phyloP scores from a whole-genome alignment of 2,797 vertebrate genomes.

The Rhabdophis nuchalis region DNA sequence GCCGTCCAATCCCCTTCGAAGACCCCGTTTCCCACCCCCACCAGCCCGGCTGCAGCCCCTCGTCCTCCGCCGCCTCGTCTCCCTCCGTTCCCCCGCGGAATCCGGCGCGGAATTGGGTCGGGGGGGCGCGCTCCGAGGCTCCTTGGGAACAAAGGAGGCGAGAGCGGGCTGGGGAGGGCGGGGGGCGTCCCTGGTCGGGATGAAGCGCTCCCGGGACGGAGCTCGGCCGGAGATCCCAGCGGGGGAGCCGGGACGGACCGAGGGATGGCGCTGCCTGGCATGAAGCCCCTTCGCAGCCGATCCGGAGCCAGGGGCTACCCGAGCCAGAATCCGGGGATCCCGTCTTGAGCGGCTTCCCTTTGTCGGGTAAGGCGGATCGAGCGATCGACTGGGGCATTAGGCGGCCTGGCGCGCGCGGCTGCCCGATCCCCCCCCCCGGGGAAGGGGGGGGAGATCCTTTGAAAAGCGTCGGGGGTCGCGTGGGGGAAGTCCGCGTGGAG shows the following conservation, averaged over 20 bases:
- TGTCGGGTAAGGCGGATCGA: not conserved
- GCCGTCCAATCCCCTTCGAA: conserved; percentile 62
- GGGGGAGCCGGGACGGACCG: not conserved
- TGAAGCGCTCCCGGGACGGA: no score
- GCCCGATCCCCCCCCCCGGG: no score
- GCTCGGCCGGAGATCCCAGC: not conserved
- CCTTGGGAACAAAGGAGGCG: not conserved
- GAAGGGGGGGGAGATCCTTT: no score
- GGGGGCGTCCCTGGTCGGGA: not conserved
- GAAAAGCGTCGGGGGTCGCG: not conserved
- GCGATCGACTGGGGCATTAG: not conserved
- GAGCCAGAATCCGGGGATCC: not conserved
- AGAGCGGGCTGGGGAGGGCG: not conserved
- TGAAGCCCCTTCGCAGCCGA: not conserved
- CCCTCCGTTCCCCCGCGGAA: not conserved
- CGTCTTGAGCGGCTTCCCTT: not conserved
- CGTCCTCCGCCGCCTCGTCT: not conserved
- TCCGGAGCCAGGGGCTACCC: not conserved
- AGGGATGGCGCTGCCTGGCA: not conserved
- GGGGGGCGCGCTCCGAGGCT: not conserved
- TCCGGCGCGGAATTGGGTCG: not conserved
- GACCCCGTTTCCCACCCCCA: conserved; percentile 25
- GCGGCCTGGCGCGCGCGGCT: not conserved
- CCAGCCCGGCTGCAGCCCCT: not conserved
- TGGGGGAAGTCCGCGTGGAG: not conserved